Evolutionary conservation across 2,113 vertebrate genomes (phyloP), one percentile per base, ranked within the genome.

Genomic region (Meleagris gallopavo): DNA sequence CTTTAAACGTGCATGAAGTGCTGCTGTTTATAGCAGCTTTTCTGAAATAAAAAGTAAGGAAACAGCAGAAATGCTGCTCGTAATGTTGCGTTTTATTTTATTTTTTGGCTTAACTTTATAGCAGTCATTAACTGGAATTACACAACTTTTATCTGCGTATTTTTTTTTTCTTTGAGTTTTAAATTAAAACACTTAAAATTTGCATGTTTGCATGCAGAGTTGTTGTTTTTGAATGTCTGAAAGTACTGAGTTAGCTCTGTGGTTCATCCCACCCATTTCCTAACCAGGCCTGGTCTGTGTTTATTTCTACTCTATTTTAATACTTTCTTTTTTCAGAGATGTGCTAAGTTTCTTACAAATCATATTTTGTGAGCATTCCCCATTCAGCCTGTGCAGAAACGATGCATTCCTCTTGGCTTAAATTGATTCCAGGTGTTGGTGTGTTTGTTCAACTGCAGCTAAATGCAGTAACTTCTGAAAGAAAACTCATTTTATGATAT

Each of bases 281-380:
- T 81, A 64, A 38, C 78, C 77, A 85, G 20, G 25, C 73, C 22
- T 30, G 24, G 6, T 38, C 66, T 64, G 7, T 69, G 61, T 6
- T 27, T 14, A 50, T 67, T 93, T 76, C 41, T 71, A 2, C 21
- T 82, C 77, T 88, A 55, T 85, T 95, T 93, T 69, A 38, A 9
- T 61, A 4, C 48, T 82, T 90, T 62, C 45, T 66, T 61, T 84
- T 83, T 46, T 18, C 32, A 17, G 69, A 36, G 86, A 36, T 30
- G 19, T 5, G 12, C 10, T 34, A 4, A 2, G 29, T 61, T 86
- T 61, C 45, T 75, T 61, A 4, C 0, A 4, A 77, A 18, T n/a
- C 0, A 0, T 34, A 20, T 38, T 89, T 92, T 16, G 12, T 0
- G 0, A 60, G 34, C 0, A 1, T 52, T 29, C 46, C 55, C 89